Evolutionary conservation across 2,113 vertebrate genomes (phyloP), one percentile per base, ranked within the genome.

Genomic region (Vicugna pacos): DNA sequence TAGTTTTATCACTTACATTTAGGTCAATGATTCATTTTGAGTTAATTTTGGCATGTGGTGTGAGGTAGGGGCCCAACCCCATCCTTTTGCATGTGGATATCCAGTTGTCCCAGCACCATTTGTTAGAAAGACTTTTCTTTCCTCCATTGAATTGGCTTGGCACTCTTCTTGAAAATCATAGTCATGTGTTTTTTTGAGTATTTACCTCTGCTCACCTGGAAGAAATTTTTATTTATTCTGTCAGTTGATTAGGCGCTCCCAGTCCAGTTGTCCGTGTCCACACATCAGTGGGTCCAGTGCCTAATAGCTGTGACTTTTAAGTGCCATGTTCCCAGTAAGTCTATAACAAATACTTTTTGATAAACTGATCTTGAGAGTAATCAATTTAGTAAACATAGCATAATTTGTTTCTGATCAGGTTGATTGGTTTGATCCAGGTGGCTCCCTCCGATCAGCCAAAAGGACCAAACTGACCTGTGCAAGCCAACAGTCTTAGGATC

Each of bases 381-480:
- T 72, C 24, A 60, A 4, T 64, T 89, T 80, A 56, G n/a, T 72
- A 65, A 83, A 65, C 13, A 65, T 42, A 75, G 28, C 6, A 54
- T 80, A 48, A 92, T 67, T 88, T 86, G 20, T 70, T 93, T 97
- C 35, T 65, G 11, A 73, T 83, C n/a, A 79, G 12, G 42, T 67
- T 79, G 77, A 79, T 38, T 46, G 26, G 50, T 52, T 17, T 93
- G 60, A 69, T 79, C 91, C 76, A 70, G 54, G 70, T 15, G 17
- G n/a, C 32, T 91, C 24, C 88, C 91, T 77, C 72, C 48, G 8
- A 67, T 80, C 38, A 62, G 42, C 56, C 77, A 79, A 84, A 79
- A 73, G 30, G 32, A 26, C 62, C 42, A 94, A 91, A 81, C 8
- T 56, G 12, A 67, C 2, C 26, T 64, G 30, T 38, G 30, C 12